Evolutionary conservation across 2,888 invertebrate genomes (phyloP).

Genomic region (Sialis fuliginosa): DNA sequence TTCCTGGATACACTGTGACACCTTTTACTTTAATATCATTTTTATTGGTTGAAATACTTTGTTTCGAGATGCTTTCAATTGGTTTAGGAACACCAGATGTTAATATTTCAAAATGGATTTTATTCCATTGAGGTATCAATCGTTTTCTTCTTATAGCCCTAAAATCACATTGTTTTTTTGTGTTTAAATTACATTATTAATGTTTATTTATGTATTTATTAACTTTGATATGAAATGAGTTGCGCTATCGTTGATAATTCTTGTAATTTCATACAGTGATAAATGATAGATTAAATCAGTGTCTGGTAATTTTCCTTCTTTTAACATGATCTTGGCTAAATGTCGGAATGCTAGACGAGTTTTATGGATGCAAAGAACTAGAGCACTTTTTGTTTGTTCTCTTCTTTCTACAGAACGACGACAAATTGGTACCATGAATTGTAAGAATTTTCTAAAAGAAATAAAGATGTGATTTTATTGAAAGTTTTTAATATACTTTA

Average conservation of each 20-base stretch:
- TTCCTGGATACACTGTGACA: slow-evolving; percentile 54
- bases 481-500: not conserved
- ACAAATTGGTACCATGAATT: slow-evolving; percentile 39
- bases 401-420: slow-evolving; percentile 40
- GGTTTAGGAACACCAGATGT: slow-evolving; percentile 27
- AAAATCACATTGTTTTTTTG: slow-evolving; percentile 9
- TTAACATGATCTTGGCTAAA: slow-evolving; percentile 37
- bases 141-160: slow-evolving; percentile 50
- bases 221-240: slow-evolving; percentile 15
- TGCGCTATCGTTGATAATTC: too few relatives aligned
- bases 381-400: slow-evolving; percentile 46
- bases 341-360: slow-evolving; percentile 36
- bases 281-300: slow-evolving; percentile 47
- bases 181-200: not conserved
- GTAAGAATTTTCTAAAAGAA: slow-evolving; percentile 33
- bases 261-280: slow-evolving; percentile 42
- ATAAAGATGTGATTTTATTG: not conserved
- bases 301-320: slow-evolving; percentile 44
- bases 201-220: slow-evolving; percentile 7
- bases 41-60: not conserved
- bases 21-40: slow-evolving; percentile 26
- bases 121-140: slow-evolving; percentile 37
- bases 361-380: slow-evolving; percentile 35
- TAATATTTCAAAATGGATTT: slow-evolving; percentile 45
- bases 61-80: slow-evolving; percentile 10